phyloP scores from a whole-genome alignment of 2,888 invertebrate genomes.

The Pardosa pseudoannulata region DNA sequence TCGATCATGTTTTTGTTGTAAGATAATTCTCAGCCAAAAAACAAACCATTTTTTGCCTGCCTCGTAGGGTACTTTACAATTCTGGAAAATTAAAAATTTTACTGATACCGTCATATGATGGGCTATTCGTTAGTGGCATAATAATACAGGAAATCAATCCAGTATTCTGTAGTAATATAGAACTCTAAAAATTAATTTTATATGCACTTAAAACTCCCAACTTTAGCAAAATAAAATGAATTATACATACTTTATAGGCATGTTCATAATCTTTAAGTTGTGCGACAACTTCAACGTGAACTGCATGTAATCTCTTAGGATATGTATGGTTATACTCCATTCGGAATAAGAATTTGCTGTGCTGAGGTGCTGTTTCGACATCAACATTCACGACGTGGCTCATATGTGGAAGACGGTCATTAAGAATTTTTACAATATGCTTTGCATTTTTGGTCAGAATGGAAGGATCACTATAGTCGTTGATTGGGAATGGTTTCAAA shows the following conservation, averaged over 20 bases:
- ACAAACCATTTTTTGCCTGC: no score
- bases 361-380: not conserved
- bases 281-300: not conserved
- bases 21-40: no score
- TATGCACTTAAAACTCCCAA: no score
- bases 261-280: not conserved
- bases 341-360: not conserved
- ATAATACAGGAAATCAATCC: no score
- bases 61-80: no score
- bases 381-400: not conserved
- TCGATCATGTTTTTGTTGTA: no score
- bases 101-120: no score
- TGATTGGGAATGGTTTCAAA: not conserved
- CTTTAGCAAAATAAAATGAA: no score
- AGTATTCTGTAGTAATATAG: no score
- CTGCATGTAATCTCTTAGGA: not conserved
- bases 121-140: no score
- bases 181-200: no score
- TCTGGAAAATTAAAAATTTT: no score
- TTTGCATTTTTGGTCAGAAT: not conserved
- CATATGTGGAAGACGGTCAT: not conserved
- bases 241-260: conserved; percentile 8
- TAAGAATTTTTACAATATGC: not conserved
- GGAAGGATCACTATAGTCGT: not conserved
- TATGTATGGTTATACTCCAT: conserved; percentile 29